Base-by-base conservation (phyloP, 2,113 vertebrate species). In the Rutilus rutilus region DNA sequence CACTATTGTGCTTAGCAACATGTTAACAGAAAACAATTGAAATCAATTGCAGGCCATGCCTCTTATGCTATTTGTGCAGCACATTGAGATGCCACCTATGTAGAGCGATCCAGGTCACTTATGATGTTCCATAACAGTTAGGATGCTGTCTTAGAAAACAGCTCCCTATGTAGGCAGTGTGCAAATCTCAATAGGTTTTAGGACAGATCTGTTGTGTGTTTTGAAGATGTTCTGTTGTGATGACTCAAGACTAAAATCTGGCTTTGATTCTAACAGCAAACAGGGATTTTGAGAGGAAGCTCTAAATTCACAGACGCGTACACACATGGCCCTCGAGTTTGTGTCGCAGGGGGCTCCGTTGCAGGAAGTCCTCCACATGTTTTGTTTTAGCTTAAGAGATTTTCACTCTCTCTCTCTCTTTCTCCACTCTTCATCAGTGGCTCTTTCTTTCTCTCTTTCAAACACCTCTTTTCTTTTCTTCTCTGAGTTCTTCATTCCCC, bases 201-300 rank as follows among this genome's bases (percentile, higher is more conserved):
- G 14, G 11, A 47, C 42, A 47, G n/a, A 47, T 75, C 71, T 27
- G n/a, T 27, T 7, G 42, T 75, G 42, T 47, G 23, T 50, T 50
- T 75, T 75, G 42, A n/a, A 75, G 42, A 75, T 47, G 73, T 75
- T 75, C n/a, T 75, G 73, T 47, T 27, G 42, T 25, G 30, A 14
- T 73, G 30, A 73, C 67, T 50, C 67, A 21, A 73, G 57, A 77
- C 74, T 47, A 10, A 30, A 27, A 45, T 73, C 77, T 81, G 77
- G 78, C 85, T 73, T 52, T n/a, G 77, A 60, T 23, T 86, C 9
- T 82, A 83, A 83, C 85, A 83, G 71, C 71, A 86, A 86, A 45
- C 79, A 65, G 79, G 79, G 54, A 77, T 86, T 77, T 83, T 9
- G 71, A 77, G 30, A 82, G 79, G 45, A 75, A 65, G 19, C 74